phyloP scores from a whole-genome alignment of 2,888 invertebrate species.

The Leptodirus hochenwartii region DNA sequence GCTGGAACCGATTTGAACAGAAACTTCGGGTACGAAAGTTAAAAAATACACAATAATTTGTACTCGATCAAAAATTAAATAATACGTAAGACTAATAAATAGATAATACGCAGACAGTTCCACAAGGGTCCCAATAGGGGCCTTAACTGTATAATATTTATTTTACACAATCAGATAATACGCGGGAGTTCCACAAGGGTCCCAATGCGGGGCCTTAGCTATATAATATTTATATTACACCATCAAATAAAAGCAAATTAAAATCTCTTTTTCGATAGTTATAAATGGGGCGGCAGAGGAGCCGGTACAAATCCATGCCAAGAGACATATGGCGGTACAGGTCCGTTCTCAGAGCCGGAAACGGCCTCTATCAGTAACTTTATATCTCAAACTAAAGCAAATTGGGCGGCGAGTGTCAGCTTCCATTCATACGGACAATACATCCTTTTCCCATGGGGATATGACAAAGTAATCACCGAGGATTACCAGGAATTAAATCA shows the following conservation, averaged over 20 bases:
- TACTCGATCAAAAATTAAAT: too few relatives aligned
- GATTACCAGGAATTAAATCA: slow-evolving; percentile 49
- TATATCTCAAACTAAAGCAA: slow-evolving; percentile 26
- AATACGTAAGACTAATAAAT: slow-evolving; percentile 19
- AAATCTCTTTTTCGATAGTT: too few relatives aligned
- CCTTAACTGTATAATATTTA: too few relatives aligned
- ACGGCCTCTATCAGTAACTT: slow-evolving; percentile 44
- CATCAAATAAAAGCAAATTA: background rate
- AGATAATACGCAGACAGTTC: too few relatives aligned
- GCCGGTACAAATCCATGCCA: slow-evolving; percentile 68
- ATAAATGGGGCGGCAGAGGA: slow-evolving; percentile 74
- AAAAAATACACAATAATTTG: too few relatives aligned
- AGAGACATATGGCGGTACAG: slow-evolving; percentile 61
- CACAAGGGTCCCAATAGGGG: too few relatives aligned
- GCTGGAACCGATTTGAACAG: slow-evolving; percentile 69
- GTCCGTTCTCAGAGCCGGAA: slow-evolving; percentile 77
- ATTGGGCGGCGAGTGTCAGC: slow-evolving; percentile 53
- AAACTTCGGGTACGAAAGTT: slow-evolving; percentile 48
- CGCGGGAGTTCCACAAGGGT: too few relatives aligned
- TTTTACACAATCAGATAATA: too few relatives aligned
- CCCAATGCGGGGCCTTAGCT: too few relatives aligned
- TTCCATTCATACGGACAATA: slow-evolving; percentile 80
- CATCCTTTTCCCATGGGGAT: slow-evolving; percentile 76
- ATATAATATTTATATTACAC: background rate
- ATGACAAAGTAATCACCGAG: slow-evolving; percentile 49